Evolutionary conservation across 2,797 vertebrate genomes (phyloP), one percentile per base, ranked within the genome.

Genomic region (Chiroxiphia lanceolata): DNA sequence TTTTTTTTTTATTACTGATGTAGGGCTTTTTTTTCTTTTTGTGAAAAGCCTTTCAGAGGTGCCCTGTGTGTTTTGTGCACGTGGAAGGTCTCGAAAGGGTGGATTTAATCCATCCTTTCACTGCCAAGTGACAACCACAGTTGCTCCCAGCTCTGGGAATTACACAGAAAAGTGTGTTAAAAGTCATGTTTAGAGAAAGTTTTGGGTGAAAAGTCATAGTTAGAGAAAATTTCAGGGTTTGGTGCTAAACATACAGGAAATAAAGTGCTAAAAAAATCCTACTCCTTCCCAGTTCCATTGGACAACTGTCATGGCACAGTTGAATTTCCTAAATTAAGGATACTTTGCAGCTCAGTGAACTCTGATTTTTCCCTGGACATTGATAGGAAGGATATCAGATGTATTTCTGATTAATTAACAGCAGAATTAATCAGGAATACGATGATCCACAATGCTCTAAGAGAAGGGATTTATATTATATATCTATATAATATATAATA

Each of bases 211-310:
- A 45, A 63, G 5, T 19, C 19, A 5, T 12, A 1, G 60, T 53
- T 14, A 10, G 18, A 36, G 56, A 18, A 74, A 13, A 21, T 67
- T 75, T 75, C 4, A 3, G 44, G 27, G 9, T 8, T 64, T 38
- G 54, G 3, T 64, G 12, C 11, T 51, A 0, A 5, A 26, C 2
- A 2, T 11, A 9, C 9, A 22, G 29, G 48, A 38, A 53, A 34
- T 34, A n/a, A 61, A 45, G 25, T 14, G 23, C 21, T n/a, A 0
- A 20, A 60, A 40, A 48, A 36, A 23, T 74, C 22, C 0, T 13
- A 5, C 15, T 80, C 13, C 68, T 86, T 45, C 64, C 27, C 68
- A 45, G 36, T 70, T 57, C 64, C 68, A 14, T 47, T 51, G 80
- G n/a, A 6, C 40, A 56, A 4, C 14, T 59, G 20, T 2, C 29